Evolutionary conservation across 2,888 invertebrate genomes (phyloP).

Genomic region (Maniola hyperantus): DNA sequence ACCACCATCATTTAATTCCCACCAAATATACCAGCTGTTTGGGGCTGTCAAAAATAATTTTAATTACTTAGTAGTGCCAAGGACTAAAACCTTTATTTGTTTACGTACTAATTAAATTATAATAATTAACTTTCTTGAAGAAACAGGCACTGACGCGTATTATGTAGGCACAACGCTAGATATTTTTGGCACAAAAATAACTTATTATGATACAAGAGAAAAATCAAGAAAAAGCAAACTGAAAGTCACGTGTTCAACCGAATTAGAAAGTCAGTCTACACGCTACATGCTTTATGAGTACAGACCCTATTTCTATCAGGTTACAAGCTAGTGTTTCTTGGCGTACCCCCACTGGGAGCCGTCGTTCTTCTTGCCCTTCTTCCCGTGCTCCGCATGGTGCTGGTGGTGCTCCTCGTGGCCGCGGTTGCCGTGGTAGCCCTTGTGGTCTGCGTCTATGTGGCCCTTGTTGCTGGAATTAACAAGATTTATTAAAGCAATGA

Average conservation of each 20-base stretch:
- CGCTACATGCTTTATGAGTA: constrained; percentile 8
- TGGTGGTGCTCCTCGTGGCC: constrained; percentile 85
- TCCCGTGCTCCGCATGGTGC: constrained; percentile 82
- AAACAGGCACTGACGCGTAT: no score
- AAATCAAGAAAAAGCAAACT: no score
- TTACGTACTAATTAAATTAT: no score
- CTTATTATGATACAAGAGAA: no score
- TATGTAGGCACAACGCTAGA: no score
- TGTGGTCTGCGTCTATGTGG: constrained; percentile 85
- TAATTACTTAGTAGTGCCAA: no score
- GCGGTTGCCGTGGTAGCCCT: constrained; percentile 83
- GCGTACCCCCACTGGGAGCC: constrained; percentile 76
- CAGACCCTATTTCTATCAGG: constrained; percentile 15
- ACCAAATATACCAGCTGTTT: no score
- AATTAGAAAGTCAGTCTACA: neutral
- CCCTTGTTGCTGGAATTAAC: constrained; percentile 82
- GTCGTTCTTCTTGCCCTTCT: constrained; percentile 82
- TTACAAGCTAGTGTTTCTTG: constrained; percentile 58
- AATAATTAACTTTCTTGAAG: no score
- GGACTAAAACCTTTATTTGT: no score
- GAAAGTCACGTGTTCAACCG: neutral
- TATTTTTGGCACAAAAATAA: no score
- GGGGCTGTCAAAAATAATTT: no score
- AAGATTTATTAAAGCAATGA: neutral
- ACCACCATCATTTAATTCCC: no score